Evolutionary conservation across 1,140 invertebrate genomes (phyloP).

Genomic region (Pentalonia nigronervosa): DNA sequence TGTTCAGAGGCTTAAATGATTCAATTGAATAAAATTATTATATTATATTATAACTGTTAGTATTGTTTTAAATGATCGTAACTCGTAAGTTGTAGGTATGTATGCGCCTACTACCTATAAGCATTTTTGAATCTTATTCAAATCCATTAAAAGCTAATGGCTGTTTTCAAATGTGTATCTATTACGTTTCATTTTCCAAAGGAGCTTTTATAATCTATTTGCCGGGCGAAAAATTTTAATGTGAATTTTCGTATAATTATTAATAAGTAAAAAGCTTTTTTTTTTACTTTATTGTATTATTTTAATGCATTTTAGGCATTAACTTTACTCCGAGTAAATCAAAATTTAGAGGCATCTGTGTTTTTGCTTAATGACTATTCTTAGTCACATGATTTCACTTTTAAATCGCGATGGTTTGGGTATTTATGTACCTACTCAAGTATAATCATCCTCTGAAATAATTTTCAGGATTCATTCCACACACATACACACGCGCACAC

Average conservation of each 20-base stretch:
- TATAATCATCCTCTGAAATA: not conserved
- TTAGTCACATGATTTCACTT: not conserved
- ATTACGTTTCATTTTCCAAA: conserved; percentile 14
- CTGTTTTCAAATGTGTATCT: not conserved
- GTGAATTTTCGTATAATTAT: not conserved
- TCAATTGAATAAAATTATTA: not conserved
- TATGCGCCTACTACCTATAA: not conserved
- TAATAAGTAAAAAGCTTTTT: conserved; percentile 12
- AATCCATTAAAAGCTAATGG: not conserved
- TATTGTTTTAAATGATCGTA: not conserved
- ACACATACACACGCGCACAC: too few relatives aligned
- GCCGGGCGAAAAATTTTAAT: not conserved
- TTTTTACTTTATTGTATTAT: not conserved
- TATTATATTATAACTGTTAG: not conserved
- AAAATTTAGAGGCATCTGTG: not conserved
- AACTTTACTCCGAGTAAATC: not conserved
- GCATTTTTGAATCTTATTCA: not conserved
- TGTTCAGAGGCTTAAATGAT: not conserved
- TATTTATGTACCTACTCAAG: not conserved
- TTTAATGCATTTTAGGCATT: not conserved
- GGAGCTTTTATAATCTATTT: not conserved
- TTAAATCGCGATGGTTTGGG: not conserved
- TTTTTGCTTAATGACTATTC: not conserved
- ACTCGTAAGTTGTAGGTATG: not conserved
- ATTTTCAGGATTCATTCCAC: not conserved